A percentile compares a stretch with the other conserved stretches of the same genome.
Conservation (phyloP, 1,140 invertebrate genomes). For the Aphis craccivora region DNA sequence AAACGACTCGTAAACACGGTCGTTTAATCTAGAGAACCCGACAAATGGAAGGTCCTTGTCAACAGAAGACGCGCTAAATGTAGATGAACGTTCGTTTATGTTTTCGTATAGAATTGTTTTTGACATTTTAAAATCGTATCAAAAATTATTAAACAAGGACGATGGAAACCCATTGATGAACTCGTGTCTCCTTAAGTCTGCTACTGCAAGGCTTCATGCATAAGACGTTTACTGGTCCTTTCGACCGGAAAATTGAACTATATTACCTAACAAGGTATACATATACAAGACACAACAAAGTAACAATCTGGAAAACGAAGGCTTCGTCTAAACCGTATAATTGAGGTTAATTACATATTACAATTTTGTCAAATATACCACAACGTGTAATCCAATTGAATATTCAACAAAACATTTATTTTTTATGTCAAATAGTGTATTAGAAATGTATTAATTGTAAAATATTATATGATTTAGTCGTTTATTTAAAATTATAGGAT, state of each 20-base stretch:
- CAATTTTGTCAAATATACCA: background rate
- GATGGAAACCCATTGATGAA: background rate
- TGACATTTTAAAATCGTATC: background rate
- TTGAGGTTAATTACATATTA: background rate
- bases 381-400: background rate
- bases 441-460: background rate
- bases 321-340: slow-evolving; percentile 8
- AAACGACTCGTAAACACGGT: background rate
- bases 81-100: background rate
- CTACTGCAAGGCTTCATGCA: background rate
- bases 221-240: slow-evolving; percentile 30
- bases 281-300: background rate
- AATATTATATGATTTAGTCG: background rate
- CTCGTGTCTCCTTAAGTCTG: background rate
- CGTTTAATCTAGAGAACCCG: background rate
- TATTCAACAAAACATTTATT: too few relatives aligned
- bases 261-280: slow-evolving; percentile 21
- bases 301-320: background rate
- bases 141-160: background rate
- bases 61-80: background rate
- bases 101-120: background rate
- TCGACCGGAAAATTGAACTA: slow-evolving; percentile 50
- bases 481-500: background rate
- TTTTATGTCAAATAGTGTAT: background rate
- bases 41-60: background rate